These are phyloP conservation scores for Lasioglossum morio DNA, from an alignment of 2,888 invertebrate species.

Conservation along the genomic window DNA sequence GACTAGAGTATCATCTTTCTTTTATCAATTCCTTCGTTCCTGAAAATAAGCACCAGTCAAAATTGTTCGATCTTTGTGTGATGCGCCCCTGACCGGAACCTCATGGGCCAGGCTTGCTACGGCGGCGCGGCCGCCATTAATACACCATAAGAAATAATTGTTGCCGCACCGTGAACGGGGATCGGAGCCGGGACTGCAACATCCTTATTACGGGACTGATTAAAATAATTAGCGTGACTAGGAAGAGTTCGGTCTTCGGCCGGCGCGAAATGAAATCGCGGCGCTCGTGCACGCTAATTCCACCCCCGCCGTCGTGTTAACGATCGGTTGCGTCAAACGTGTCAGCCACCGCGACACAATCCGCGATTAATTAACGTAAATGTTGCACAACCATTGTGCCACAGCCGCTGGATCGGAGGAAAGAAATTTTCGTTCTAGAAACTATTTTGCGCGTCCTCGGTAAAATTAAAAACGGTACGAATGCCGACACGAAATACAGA, in stretches of 20 bases:
- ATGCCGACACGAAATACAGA: not conserved
- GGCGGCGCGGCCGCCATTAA: conserved; percentile 48
- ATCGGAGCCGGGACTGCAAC: conserved; percentile 49
- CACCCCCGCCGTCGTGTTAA: not conserved
- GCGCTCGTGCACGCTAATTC: not conserved
- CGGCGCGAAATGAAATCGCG: not conserved
- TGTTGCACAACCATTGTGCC: conserved; percentile 35
- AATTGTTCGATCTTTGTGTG: not conserved
- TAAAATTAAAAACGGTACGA: not conserved
- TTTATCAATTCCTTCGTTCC: too few species aligned
- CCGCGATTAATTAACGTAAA: conserved; percentile 41
- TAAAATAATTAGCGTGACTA: conserved; percentile 70
- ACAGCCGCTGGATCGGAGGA: not conserved
- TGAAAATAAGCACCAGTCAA: too few species aligned
- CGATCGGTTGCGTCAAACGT: conserved; percentile 35
- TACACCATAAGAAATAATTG: conserved; percentile 61
- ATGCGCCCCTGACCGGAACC: conserved; percentile 39
- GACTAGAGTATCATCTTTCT: too few species aligned
- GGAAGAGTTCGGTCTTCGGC: conserved; percentile 30
- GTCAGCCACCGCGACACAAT: conserved; percentile 27
- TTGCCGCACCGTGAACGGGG: conserved; percentile 40
- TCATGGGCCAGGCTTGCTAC: conserved; percentile 48
- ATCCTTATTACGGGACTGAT: conserved; percentile 73
- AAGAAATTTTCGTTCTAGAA: conserved; percentile 3
- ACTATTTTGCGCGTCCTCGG: not conserved